A percentile compares a stretch with the other conserved stretches of the same genome.
Evolutionary conservation across 1,140 invertebrate species (phyloP).

Genomic region (Hyphantria cunea): DNA sequence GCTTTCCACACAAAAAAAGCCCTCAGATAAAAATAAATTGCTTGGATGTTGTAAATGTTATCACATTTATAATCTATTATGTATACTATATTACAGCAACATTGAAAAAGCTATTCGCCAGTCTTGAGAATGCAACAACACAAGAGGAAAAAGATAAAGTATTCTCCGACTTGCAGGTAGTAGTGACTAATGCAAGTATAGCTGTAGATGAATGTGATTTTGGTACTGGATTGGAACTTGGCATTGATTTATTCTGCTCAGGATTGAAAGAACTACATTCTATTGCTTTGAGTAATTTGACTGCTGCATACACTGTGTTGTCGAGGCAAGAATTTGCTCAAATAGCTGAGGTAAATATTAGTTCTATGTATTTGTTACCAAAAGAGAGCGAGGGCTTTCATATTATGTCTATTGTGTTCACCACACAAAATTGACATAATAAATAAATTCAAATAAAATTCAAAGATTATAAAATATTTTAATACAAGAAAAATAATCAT

Average conservation of each 20-base stretch:
- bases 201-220: conserved; percentile 97
- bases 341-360: conserved; percentile 85
- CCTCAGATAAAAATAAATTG: no score
- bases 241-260: conserved; percentile 91
- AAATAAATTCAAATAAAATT: no score
- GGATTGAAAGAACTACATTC: conserved; percentile 87
- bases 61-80: no score
- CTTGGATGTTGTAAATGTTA: no score
- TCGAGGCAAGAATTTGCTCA: conserved; percentile 87
- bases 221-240: conserved; percentile 94
- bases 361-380: no score
- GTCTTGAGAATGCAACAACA: conserved; percentile 83
- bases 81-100: conserved; percentile 76
- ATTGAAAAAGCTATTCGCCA: conserved; percentile 88
- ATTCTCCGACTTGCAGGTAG: conserved; percentile 87
- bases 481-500: no score
- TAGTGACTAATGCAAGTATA: conserved; percentile 91
- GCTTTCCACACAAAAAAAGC: no score
- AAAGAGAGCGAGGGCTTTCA: no score
- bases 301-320: conserved; percentile 90
- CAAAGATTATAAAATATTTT: no score
- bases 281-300: conserved; percentile 85
- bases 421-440: no score
- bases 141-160: conserved; percentile 83
- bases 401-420: no score